Conservation (phyloP, 2,797 vertebrate genomes). For the Hemibagrus guttatus region DNA sequence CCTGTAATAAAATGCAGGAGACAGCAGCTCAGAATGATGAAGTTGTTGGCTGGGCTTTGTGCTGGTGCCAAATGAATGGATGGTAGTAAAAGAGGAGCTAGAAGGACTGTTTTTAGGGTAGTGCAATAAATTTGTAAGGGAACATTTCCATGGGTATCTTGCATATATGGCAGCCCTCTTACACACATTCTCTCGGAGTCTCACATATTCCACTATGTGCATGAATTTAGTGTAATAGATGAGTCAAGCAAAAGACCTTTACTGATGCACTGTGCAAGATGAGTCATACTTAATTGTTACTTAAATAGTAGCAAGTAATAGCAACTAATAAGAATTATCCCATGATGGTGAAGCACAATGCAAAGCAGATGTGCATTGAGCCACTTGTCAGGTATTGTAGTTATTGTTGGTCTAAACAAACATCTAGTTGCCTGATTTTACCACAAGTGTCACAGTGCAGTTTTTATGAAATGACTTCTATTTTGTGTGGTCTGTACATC, state of each 20-base stretch:
- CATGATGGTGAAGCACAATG: neutral
- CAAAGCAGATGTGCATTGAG: neutral
- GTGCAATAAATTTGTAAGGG: neutral
- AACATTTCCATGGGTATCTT: neutral
- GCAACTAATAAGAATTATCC: neutral
- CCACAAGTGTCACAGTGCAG: neutral
- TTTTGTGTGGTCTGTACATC: slow-evolving; percentile 27
- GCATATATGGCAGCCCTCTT: neutral
- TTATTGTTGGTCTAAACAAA: neutral
- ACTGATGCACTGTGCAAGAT: neutral
- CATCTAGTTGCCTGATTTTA: neutral
- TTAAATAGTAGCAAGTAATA: neutral
- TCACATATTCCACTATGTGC: neutral
- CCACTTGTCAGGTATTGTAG: neutral
- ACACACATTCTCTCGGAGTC: neutral
- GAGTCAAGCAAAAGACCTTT: neutral
- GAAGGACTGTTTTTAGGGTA: neutral
- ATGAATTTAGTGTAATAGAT: neutral
- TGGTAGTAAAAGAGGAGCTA: neutral
- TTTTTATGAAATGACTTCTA: neutral
- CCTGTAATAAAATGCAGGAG: slow-evolving; percentile 1
- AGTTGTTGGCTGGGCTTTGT: neutral
- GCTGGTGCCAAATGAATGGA: neutral
- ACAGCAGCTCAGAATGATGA: neutral
- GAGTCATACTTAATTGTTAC: neutral